A percentile compares a stretch with the other conserved stretches of the same genome.
phyloP scores from a whole-genome alignment of 2,797 vertebrate species.

The Echeneis naucrates region DNA sequence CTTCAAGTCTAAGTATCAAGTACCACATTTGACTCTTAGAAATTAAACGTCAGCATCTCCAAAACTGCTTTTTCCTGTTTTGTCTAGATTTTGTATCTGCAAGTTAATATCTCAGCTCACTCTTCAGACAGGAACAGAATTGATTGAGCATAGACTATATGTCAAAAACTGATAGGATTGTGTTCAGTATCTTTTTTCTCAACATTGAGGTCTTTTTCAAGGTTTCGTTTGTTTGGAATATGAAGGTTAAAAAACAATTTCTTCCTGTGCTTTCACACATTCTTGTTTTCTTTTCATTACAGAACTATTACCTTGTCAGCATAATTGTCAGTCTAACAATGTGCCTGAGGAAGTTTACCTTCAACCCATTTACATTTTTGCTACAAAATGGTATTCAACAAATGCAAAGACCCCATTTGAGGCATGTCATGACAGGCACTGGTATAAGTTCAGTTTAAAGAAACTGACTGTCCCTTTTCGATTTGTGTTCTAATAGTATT shows the following conservation, averaged over 20 bases:
- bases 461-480: too few species aligned
- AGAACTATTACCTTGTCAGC: too few species aligned
- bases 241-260: background rate
- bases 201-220: background rate
- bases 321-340: too few species aligned
- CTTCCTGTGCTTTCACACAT: background rate
- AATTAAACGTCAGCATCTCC: background rate
- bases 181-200: background rate
- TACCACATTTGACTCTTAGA: background rate
- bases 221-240: background rate
- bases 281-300: too few species aligned
- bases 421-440: too few species aligned
- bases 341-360: too few species aligned
- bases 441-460: too few species aligned
- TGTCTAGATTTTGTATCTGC: constrained; percentile 19
- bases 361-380: background rate
- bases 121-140: constrained; percentile 3
- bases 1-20: constrained; percentile 6
- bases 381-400: background rate
- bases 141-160: background rate
- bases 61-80: constrained; percentile 13
- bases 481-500: too few species aligned
- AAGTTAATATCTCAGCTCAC: constrained; percentile 1
- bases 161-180: background rate
- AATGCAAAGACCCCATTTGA: too few species aligned